These are phyloP conservation scores for Nannobrachium achirus DNA, from an alignment of 2,113 vertebrate species.

Conservation along the genomic window DNA sequence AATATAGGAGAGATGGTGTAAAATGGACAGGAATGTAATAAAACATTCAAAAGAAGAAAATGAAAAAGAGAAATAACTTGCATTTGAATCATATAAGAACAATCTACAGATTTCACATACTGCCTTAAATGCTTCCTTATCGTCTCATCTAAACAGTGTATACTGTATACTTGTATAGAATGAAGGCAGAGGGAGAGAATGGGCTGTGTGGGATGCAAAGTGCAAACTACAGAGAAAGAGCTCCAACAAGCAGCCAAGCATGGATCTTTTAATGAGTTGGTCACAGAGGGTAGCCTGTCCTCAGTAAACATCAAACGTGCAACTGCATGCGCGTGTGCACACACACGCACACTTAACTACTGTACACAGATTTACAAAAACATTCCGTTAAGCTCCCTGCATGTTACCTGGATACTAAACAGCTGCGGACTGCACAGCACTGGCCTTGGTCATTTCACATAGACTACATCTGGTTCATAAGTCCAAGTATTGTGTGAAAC, in stretches of 20 bases:
- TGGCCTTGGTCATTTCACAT: background rate
- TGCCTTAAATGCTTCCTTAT: no score
- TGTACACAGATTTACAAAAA: conserved; percentile 35
- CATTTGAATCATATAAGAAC: background rate
- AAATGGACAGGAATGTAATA: background rate
- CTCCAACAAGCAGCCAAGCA: conserved; percentile 61
- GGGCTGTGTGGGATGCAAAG: conserved; percentile 39
- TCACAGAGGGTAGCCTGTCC: conserved; percentile 68
- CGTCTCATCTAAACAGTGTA: background rate
- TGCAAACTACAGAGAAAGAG: conserved; percentile 47
- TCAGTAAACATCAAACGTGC: conserved; percentile 39
- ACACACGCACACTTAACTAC: conserved; percentile 29
- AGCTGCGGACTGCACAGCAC: conserved; percentile 36
- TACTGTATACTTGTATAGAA: conserved; percentile 18
- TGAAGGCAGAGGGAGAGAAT: conserved; percentile 1
- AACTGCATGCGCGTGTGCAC: background rate
- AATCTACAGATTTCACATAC: no score
- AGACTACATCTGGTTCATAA: conserved; percentile 16
- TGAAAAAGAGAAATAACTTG: background rate
- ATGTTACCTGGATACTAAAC: conserved; percentile 60
- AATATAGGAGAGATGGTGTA: background rate
- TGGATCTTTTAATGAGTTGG: conserved; percentile 74
- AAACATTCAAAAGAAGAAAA: background rate
- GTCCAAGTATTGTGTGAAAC: conserved; percentile 30
- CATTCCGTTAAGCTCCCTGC: conserved; percentile 52